Percentiles rank a stretch among this genome's conserved stretches.
Evolutionary conservation across 1,140 invertebrate genomes (phyloP).

Genomic region (Drosophila willistoni): DNA sequence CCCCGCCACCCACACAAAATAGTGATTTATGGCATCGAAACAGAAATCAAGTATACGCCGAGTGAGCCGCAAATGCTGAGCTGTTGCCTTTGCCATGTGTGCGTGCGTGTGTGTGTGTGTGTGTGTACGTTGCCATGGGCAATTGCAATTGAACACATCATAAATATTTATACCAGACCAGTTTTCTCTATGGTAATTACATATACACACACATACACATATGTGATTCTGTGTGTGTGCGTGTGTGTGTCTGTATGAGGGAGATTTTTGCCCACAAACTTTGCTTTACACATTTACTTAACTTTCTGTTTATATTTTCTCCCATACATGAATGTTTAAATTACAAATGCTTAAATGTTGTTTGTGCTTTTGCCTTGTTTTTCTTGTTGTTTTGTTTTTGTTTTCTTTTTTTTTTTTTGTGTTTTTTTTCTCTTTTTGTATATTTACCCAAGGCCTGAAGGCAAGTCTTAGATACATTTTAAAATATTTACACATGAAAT

Average conservation of each 20-base stretch:
- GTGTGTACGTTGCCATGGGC: slow-evolving; percentile 32
- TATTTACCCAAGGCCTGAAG: slow-evolving; percentile 51
- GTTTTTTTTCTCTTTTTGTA: slow-evolving; percentile 48
- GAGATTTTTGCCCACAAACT: slow-evolving; percentile 55
- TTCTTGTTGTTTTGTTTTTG: slow-evolving; percentile 19
- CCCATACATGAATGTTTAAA: slow-evolving; percentile 69
- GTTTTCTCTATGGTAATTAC: slow-evolving; percentile 55
- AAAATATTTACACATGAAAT: slow-evolving; percentile 75
- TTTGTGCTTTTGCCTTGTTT: neutral
- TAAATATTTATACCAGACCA: slow-evolving; percentile 75
- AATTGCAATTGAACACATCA: slow-evolving; percentile 69
- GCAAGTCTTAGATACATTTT: slow-evolving; percentile 52
- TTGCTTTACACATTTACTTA: slow-evolving; percentile 52
- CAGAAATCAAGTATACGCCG: slow-evolving; percentile 70
- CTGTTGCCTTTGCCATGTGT: neutral
- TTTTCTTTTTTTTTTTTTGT: slow-evolving; percentile 56
- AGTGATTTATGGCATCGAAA: slow-evolving; percentile 56
- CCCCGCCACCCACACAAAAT: neutral
- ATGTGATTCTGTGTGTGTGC: neutral
- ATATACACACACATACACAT: slow-evolving; percentile 25
- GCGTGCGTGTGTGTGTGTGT: too few species aligned
- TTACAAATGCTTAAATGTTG: slow-evolving; percentile 48
- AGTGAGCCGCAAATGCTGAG: slow-evolving; percentile 6
- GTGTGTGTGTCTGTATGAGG: neutral
- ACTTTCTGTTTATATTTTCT: slow-evolving; percentile 63